Conservation (phyloP, 2,888 invertebrate genomes). For the Noctuana brunneofusca region DNA sequence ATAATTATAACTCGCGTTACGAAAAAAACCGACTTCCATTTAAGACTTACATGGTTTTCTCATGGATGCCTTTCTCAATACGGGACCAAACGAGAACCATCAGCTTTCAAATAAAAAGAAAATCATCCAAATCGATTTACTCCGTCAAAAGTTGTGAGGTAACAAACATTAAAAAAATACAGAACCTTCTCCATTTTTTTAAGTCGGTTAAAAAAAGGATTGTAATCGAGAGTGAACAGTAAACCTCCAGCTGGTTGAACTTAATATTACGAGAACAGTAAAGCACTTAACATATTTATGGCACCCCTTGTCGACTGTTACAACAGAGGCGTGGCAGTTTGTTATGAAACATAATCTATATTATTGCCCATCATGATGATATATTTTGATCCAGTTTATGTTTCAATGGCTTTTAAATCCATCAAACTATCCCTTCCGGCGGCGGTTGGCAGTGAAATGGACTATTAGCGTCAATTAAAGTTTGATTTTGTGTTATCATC, state of each 20-base stretch:
- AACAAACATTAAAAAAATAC: no score
- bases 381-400: background rate
- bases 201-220: no score
- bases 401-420: conserved; percentile 4
- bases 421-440: conserved; percentile 6
- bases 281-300: background rate
- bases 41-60: no score
- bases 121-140: no score
- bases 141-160: no score
- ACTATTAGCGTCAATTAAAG: conserved; percentile 2
- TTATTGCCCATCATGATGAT: background rate
- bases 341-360: background rate
- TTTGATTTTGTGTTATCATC: conserved; percentile 1
- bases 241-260: background rate
- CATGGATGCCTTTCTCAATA: no score
- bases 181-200: no score
- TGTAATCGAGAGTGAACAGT: no score
- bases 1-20: no score
- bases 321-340: background rate
- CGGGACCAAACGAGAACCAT: no score
- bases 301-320: background rate
- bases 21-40: no score
- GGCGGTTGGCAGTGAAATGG: conserved; percentile 2
- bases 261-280: background rate
- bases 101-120: no score